Evolutionary conservation across 2,113 vertebrate species (phyloP), one percentile per base, ranked within the genome.

Genomic region (Spea bombifrons): DNA sequence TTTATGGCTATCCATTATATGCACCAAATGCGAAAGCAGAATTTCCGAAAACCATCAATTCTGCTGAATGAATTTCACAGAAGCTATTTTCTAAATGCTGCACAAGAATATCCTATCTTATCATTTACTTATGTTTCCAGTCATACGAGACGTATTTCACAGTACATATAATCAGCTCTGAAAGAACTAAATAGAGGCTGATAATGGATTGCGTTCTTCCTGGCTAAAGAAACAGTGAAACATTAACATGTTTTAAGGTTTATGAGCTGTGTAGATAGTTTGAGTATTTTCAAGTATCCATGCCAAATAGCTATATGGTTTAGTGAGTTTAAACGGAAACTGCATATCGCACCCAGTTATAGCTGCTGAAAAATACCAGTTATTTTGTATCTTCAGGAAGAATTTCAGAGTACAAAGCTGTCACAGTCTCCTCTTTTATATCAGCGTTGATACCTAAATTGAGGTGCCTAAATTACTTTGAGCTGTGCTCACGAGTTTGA

Each of bases 401-500:
- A 68, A 68, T 10, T 10, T 68, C n/a, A 68, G 66, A 47, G 66
- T 47, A 48, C 5, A 16, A 9, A 66, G 44, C 8, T 43, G 55
- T 59, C 50, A 52, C 6, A 52, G 3, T 52, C 55, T 59, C 4
- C 55, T 59, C 55, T 12, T 16, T 74, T 64, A n/a, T 10, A 64
- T 73, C 64, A 67, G 3, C 50, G 3, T 2, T 61, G 50, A 16
- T 48, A 30, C 30, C 30, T 30, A 30, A 76, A 76, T 76, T 68
- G 48, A 44, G 45, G 10, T 45, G 12, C 12, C 43, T 46, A 47
- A 67, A 55, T 48, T 76, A 57, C 50, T 68, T 67, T 76, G 49
- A 57, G 47, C 65, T 76, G 44, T 47, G 65, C 44, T 76, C 49
- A 68, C 45, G 65, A 59, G 46, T 57, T 67, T 68, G 43, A 71